Evolutionary conservation across 2,113 vertebrate genomes (phyloP).

Genomic region (Lichenostomus cassidix): DNA sequence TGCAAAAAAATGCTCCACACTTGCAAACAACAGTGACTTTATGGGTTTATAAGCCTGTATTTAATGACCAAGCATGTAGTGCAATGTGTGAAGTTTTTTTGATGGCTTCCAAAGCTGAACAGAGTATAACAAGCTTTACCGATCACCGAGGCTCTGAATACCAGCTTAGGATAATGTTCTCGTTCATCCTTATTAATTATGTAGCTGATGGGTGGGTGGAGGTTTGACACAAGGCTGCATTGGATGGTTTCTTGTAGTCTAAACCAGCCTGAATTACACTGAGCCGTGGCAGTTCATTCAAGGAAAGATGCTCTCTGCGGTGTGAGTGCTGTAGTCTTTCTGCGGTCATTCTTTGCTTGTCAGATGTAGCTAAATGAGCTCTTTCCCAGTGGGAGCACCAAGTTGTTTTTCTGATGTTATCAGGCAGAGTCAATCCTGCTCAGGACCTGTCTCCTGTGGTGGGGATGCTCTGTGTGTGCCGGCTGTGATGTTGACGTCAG

Average conservation of each 20-base stretch:
- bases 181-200: conserved; percentile 25
- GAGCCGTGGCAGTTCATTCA: background rate
- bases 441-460: background rate
- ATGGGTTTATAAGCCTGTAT: background rate
- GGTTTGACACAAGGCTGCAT: background rate
- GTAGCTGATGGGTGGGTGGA: background rate
- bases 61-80: conserved; percentile 6
- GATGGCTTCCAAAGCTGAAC: background rate
- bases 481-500: background rate
- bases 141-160: background rate
- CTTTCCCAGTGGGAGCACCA: background rate
- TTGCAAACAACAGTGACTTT: background rate
- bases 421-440: background rate
- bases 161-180: background rate
- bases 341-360: background rate
- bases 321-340: background rate
- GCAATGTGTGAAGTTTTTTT: background rate
- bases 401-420: background rate
- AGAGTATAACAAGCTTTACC: background rate
- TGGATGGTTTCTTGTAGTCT: background rate
- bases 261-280: background rate
- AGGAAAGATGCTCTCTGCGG: background rate
- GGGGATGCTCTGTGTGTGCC: background rate
- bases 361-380: background rate
- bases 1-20: background rate